A percentile compares a stretch with the other conserved stretches of the same genome.
phyloP scores from a whole-genome alignment of 2,888 invertebrate genomes.

The Phaedon cochleariae region DNA sequence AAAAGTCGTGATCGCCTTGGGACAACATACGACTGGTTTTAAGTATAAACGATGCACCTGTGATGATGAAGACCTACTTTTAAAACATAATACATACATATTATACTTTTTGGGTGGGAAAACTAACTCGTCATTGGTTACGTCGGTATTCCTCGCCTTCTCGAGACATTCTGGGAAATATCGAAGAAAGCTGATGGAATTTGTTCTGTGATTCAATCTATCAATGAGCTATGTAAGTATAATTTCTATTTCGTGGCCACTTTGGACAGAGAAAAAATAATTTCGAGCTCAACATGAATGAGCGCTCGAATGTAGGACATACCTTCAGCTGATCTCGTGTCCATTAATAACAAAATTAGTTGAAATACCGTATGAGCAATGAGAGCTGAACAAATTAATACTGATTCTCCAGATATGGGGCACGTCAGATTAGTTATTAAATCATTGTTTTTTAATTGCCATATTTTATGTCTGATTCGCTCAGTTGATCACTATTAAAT shows the following conservation, averaged over 20 bases:
- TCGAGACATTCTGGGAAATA: no score
- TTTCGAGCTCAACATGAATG: background rate
- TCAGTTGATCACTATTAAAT: conserved; percentile 10
- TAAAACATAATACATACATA: conserved; percentile 21
- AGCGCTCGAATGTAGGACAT: background rate
- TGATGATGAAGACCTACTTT: conserved; percentile 41
- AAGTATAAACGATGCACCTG: conserved; percentile 35
- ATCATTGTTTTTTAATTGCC: background rate
- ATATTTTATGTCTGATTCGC: conserved; percentile 3
- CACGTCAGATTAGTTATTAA: conserved; percentile 5
- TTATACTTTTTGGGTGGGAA: background rate
- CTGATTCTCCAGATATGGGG: conserved; percentile 15
- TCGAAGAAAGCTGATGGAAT: no score
- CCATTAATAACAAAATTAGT: conserved; percentile 25
- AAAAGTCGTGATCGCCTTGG: conserved; percentile 37
- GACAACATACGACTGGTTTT: conserved; percentile 27
- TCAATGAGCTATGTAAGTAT: no score
- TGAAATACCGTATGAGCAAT: conserved; percentile 35
- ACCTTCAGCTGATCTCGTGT: background rate
- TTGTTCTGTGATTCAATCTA: no score
- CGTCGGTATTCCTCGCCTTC: background rate
- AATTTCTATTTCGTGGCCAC: no score
- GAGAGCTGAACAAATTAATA: conserved; percentile 44
- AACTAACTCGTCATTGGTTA: background rate
- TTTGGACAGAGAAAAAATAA: no score